A percentile compares a stretch with the other conserved stretches of the same genome.
Evolutionary conservation across 2,797 vertebrate genomes (phyloP).

Genomic region (Cynopterus sphinx): DNA sequence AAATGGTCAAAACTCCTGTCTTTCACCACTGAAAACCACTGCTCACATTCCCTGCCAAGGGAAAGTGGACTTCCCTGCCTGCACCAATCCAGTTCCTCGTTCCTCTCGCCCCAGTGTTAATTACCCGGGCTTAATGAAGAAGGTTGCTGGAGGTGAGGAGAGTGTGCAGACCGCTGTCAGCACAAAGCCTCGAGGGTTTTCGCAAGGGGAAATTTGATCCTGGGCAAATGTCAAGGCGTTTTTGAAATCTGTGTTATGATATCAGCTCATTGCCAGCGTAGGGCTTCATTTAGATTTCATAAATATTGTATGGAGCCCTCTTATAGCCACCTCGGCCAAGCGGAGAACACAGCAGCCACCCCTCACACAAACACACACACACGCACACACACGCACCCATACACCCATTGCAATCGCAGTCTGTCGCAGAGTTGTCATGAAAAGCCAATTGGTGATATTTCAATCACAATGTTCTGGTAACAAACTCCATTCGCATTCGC

Average conservation of each 20-base stretch:
- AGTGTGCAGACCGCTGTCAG: not conserved
- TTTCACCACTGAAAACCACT: not conserved
- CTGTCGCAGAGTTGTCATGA: slow-evolving; percentile 74
- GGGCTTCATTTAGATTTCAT: slow-evolving; percentile 82
- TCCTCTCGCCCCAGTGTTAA: slow-evolving; percentile 38
- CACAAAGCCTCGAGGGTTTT: slow-evolving; percentile 61
- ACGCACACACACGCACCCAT: not conserved
- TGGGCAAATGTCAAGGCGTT: slow-evolving; percentile 76
- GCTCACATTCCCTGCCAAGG: not conserved
- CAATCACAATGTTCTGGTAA: slow-evolving; percentile 79
- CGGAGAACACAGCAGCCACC: slow-evolving; percentile 35
- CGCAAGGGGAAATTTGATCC: slow-evolving; percentile 71
- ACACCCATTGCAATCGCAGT: slow-evolving; percentile 10
- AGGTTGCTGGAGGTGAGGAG: not conserved
- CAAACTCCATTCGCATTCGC: slow-evolving; percentile 84
- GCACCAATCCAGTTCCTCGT: not conserved
- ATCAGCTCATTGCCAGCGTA: slow-evolving; percentile 64
- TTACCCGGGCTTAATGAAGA: not conserved
- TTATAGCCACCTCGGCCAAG: slow-evolving; percentile 54
- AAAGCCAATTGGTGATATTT: slow-evolving; percentile 83
- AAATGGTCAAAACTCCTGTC: not conserved
- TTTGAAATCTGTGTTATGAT: slow-evolving; percentile 82
- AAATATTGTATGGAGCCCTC: slow-evolving; percentile 82
- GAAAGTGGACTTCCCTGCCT: not conserved
- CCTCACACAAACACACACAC: not conserved